Evolutionary conservation across 2,797 vertebrate species (phyloP).

Genomic region (Oryzias sinensis): DNA sequence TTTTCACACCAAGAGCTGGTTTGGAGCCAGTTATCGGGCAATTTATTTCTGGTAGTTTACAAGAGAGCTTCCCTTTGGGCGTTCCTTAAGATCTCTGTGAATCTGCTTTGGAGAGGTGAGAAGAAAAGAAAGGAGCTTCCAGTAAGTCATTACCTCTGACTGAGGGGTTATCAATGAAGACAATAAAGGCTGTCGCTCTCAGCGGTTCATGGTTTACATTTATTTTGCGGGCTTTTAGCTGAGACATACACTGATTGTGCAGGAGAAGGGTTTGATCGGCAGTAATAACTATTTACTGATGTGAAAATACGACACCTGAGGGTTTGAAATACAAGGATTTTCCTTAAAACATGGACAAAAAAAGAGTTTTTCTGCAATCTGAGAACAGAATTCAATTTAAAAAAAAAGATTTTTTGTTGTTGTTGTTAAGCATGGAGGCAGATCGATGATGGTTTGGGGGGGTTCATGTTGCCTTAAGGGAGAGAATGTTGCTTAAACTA

Average conservation of each 20-base stretch:
- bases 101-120: slow-evolving; percentile 35
- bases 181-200: slow-evolving; percentile 44
- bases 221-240: slow-evolving; percentile 22
- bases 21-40: slow-evolving; percentile 43
- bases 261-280: slow-evolving; percentile 19
- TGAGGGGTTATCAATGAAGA: slow-evolving; percentile 54
- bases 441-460: no score
- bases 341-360: no score
- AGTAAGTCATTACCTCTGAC: slow-evolving; percentile 46
- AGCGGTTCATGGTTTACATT: slow-evolving; percentile 37
- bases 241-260: slow-evolving; percentile 3
- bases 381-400: no score
- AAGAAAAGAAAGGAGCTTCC: slow-evolving; percentile 42
- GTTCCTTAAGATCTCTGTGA: slow-evolving; percentile 35
- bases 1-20: slow-evolving; percentile 28
- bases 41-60: slow-evolving; percentile 50
- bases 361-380: no score
- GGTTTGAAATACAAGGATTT: no score
- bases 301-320: no score
- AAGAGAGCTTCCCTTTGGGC: slow-evolving; percentile 37
- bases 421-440: no score
- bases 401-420: no score
- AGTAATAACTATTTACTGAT: neutral
- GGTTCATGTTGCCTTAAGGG: no score
- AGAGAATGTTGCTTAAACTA: no score